Evolutionary conservation across 64 coral and sea anemone species (phyloP), one percentile per base, ranked within the genome.

Genomic region (Porites lutea): DNA sequence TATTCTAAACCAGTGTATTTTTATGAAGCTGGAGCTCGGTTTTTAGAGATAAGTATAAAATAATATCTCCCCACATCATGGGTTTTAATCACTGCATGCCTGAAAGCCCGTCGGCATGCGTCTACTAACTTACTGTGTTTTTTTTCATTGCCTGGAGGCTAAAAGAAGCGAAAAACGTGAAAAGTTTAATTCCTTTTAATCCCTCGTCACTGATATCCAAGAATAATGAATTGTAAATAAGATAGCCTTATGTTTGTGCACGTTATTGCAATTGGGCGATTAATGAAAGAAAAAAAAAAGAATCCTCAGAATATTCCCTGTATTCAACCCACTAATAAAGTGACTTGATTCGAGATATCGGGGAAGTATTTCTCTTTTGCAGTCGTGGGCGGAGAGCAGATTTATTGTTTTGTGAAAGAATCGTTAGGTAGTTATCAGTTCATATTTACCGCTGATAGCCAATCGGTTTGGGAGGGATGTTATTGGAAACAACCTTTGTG

Each of bases 161-260:
- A 51, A 47, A 84, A 9, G 52, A 18, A 75, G 27, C 23, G 16
- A 60, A 61, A 14, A 57, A 22, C 8, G 48, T 12, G 54, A 12
- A 57, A 57, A 57, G 12, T 51, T 68, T 84, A 65, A 84, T 22
- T 60, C 57, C 4, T 3, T 61, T 15, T 60, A 62, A 62, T 62
- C 81, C 44, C 61, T 16, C 27, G 16, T 84, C 63, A 84, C 44
- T 84, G 66, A 67, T 37, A 47, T 49, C 45, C 18, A 47, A n/a
- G 60, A 84, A 67, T 22, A 67, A 11, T 84, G 46, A n/a, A 84
- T 84, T 68, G 61, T 68, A 68, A 84, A 84, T 68, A 84, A 84
- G 64, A 19, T 19, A 37, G 27, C 53, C n/a, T 23, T 46, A 46
- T 84, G 81, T 84, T 84, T 84, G 81, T 68, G 44, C 62, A 47